Base-by-base conservation (phyloP, 2,888 invertebrate genomes). In the Pheosia tremula region DNA sequence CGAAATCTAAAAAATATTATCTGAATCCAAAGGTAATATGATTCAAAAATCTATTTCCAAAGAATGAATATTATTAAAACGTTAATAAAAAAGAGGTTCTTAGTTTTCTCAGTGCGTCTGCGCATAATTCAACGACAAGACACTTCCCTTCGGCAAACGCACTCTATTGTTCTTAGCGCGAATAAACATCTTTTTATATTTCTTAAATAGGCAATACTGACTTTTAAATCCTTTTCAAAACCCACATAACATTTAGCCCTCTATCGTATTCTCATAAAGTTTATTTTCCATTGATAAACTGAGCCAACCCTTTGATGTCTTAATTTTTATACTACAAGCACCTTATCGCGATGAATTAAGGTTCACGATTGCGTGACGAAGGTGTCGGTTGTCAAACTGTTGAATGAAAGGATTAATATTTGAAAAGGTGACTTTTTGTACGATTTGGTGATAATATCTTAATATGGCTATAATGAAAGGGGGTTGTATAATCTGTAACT, bases 401-500 rank as follows among this genome's bases (percentile, higher is more conserved):
- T 56, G 81, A 85, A 88, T 84, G 76, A 85, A 85, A 85, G 91
- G 91, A 91, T 91, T 91, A 88, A 79, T 80, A 77, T 87, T 84
- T 87, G 83, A 88, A 85, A 86, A 87, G 86, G 79, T 75, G 69
- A 79, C 77, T 87, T 89, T 89, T 90, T 81, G 79, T 84, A 76
- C 66, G 64, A 61, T 74, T 38, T 13, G 60, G 74, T 79, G 91
- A 93, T 92, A 83, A 90, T 90, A 91, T 92, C 91, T 91, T 92
- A 91, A 93, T 93, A 88, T 89, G 87, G 83, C 88, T 90, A 83
- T 89, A 85, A 90, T 89, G 82, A 85, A 66, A 71, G 83, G 85
- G 56, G 88, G 86, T 85, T 83, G 87, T 79, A 82, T 91, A 92
- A 93, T 93, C 93, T 93, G 91, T 92, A 92, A 92, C 92, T 93